Evolutionary conservation across 2,113 vertebrate genomes (phyloP), one percentile per base, ranked within the genome.

Genomic region (Ranitomeya imitator): DNA sequence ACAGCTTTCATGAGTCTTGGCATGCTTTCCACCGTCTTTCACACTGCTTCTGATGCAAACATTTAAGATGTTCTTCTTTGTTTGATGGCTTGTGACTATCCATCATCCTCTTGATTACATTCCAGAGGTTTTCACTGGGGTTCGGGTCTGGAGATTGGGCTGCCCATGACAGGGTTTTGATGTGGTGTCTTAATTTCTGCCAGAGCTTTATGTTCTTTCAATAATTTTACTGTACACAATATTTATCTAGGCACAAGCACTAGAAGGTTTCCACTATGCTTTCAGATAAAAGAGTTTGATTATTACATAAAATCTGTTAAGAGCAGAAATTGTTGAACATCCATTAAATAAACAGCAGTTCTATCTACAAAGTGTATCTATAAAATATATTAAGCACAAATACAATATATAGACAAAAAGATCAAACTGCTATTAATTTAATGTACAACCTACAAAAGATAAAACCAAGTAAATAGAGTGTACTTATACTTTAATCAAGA

Each of bases 271-370:
- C 69, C 37, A 79, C 86, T 16, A 31, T 16, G 94, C 90, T 89
- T 92, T 93, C 93, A 93, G 57, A 19, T 21, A 54, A 87, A 90
- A 86, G 89, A 92, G 89, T 93, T 92, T 94, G 90, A 94, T 93
- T 95, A 92, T 93, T 93, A 90, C 92, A 90, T 93, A 91, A 94
- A 89, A 71, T 85, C 90, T 69, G 83, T 94, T 92, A 84, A 92
- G 13, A 91, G 15, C 51, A 86, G 77, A 89, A 94, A 91, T 89
- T 91, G 85, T 84, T 91, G 87, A 90, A 52, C 71, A 82, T 82
- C 90, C 89, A 93, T 93, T 93, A 92, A 91, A 93, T 93, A 92
- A 90, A 76, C 80, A 81, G 88, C 91, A 16, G 5, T 89, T 90
- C 83, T 94, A 11, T 91, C 91, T 90, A 88, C 87, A 89, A 90